phyloP scores from a whole-genome alignment of 1,140 invertebrate genomes.

The Holotrichia oblita region DNA sequence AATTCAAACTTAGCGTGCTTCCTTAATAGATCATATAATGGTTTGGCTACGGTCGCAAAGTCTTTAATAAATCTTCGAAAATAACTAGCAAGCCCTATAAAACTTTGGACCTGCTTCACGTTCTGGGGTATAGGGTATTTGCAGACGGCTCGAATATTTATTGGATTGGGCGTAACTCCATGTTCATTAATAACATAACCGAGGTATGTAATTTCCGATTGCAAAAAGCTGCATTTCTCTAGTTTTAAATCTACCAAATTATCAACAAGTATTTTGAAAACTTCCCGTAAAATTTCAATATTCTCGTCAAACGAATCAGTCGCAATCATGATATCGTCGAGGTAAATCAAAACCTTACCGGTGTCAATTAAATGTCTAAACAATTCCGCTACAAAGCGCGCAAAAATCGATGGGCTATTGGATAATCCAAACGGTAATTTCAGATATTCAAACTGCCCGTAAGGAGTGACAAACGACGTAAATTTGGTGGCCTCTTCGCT shows the following conservation, averaged over 20 bases:
- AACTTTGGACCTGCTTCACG: neutral
- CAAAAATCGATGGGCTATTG: conserved; percentile 60
- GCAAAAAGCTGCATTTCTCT: no score
- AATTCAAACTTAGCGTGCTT: neutral
- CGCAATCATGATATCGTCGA: conserved; percentile 37
- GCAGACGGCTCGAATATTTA: no score
- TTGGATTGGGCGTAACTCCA: no score
- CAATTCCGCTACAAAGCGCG: neutral
- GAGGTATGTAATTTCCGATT: no score
- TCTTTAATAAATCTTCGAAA: conserved; percentile 55
- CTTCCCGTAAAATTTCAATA: no score
- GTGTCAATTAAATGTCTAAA: neutral
- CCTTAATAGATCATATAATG: neutral
- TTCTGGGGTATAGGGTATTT: neutral
- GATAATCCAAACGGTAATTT: conserved; percentile 62
- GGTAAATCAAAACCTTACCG: conserved; percentile 32
- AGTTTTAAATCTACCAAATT: no score
- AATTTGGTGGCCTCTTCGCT: neutral
- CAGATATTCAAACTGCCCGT: conserved; percentile 61
- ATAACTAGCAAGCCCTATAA: conserved; percentile 42
- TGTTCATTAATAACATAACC: no score
- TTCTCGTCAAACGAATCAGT: no score
- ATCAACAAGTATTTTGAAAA: no score
- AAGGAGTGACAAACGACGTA: conserved; percentile 52
- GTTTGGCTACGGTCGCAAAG: conserved; percentile 50